phyloP scores from a whole-genome alignment of 2,797 vertebrate genomes.

The Alectoris magna region DNA sequence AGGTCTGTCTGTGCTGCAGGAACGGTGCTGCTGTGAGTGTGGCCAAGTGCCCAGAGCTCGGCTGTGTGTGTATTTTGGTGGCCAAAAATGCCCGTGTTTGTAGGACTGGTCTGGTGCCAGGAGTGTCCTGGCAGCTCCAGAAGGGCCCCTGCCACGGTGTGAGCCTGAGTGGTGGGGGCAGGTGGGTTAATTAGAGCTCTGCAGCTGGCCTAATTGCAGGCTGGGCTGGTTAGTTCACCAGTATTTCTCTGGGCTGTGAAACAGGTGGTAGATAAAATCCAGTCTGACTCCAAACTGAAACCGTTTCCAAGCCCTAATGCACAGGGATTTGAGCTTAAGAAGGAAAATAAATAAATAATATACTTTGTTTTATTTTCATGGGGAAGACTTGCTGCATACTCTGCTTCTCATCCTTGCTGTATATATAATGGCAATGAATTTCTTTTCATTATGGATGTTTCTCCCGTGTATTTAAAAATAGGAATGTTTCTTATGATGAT shows the following conservation, averaged over 20 bases:
- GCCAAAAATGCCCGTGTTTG: background rate
- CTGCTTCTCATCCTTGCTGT: constrained; percentile 18
- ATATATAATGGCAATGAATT: background rate
- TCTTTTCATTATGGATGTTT: background rate
- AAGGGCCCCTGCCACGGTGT: rapidly evolving
- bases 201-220: background rate
- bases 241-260: background rate
- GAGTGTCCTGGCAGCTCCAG: rapidly evolving
- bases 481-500: background rate
- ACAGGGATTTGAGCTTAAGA: background rate
- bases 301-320: background rate
- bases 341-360: background rate
- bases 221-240: background rate
- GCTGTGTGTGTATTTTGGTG: background rate
- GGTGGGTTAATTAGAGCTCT: background rate
- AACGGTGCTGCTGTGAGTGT: background rate
- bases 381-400: rapidly evolving
- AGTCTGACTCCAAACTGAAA: background rate
- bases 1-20: background rate
- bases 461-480: constrained; percentile 28
- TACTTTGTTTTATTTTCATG: background rate
- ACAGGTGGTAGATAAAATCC: background rate
- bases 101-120: background rate
- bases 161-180: background rate
- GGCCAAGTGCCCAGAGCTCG: background rate